These are phyloP conservation scores for Glaucomys volans DNA, from an alignment of 2,113 vertebrate genomes.

Conservation along the genomic window DNA sequence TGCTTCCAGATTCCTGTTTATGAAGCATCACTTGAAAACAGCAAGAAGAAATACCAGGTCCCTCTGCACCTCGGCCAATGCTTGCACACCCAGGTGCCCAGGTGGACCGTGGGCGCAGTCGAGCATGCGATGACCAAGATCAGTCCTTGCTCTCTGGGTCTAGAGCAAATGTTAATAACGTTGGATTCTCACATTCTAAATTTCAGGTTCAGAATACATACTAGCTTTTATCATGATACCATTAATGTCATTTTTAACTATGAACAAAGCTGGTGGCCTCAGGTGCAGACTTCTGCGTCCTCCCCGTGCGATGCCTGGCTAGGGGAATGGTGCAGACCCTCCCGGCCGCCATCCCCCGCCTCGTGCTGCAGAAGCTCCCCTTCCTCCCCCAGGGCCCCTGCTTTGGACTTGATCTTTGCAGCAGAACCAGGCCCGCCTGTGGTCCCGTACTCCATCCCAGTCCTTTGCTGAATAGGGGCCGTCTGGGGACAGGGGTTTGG, in stretches of 20 bases:
- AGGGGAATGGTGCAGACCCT: background rate
- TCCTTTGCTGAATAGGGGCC: background rate
- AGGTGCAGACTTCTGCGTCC: background rate
- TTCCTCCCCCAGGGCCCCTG: background rate
- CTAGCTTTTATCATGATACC: background rate
- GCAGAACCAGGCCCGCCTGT: background rate
- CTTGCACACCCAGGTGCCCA: background rate
- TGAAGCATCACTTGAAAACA: slow-evolving; percentile 18
- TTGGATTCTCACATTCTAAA: background rate
- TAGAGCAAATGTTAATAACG: background rate
- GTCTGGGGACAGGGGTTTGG: background rate
- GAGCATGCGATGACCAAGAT: background rate
- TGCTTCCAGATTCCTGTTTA: slow-evolving; percentile 45
- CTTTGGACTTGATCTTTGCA: background rate
- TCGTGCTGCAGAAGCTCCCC: background rate
- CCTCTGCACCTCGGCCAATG: too few relatives aligned
- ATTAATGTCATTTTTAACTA: background rate
- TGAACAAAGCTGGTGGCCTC: background rate
- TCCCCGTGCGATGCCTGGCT: background rate
- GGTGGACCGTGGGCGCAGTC: background rate
- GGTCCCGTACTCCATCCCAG: background rate
- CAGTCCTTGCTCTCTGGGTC: background rate
- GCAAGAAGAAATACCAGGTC: slow-evolving; percentile 33
- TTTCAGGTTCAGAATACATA: slow-evolving; percentile 4
- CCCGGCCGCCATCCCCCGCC: rapidly evolving